Base-by-base conservation (phyloP, 1,140 invertebrate species). In the Paralvinella palmiformis region DNA sequence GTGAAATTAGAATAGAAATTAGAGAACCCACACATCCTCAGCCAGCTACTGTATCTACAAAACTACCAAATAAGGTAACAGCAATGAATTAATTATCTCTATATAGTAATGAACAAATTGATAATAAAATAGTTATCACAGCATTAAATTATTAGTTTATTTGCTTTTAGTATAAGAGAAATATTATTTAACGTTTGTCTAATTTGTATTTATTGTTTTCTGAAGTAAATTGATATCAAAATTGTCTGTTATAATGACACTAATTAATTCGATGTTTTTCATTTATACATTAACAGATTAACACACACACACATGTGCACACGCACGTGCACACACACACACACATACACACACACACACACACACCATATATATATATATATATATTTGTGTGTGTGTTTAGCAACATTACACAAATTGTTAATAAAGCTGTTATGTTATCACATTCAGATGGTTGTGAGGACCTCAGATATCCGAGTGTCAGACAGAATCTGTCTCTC, bases 401-500 rank as follows among this genome's bases (percentile, higher is more conserved):
- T n/a, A n/a, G n/a, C n/a, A n/a, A n/a, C n/a, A n/a, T n/a, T 55
- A 29, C 52, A 13, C 22, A 13, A 13, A 22, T 10, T 55, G 32
- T 24, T 60, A 7, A 1, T 20, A 57, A 7, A 7, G 2, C 2
- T 37, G 7, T 57, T n/a, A 48, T 35, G 10, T 1, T 37, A 20
- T 36, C n/a, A n/a, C n/a, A n/a, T n/a, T n/a, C n/a, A 80, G 77
- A 68, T 76, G 67, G 68, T 72, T 20, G 74, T 79, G 5, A 64
- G 73, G 35, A 73, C 77, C 55, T 79, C 76, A 41, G 79, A 80
- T 67, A 70, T 80, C 22, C 68, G 77, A 17, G 77, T 80, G 52
- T 79, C 79, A 22, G 78, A 79, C 61, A 63, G 77, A 61, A 73
- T 80, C 2, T 76, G 77, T 62, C 72, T 78, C 69, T 77, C 74